These are phyloP conservation scores for Cryptus armator DNA, from an alignment of 2,888 invertebrate genomes.

Conservation along the genomic window DNA sequence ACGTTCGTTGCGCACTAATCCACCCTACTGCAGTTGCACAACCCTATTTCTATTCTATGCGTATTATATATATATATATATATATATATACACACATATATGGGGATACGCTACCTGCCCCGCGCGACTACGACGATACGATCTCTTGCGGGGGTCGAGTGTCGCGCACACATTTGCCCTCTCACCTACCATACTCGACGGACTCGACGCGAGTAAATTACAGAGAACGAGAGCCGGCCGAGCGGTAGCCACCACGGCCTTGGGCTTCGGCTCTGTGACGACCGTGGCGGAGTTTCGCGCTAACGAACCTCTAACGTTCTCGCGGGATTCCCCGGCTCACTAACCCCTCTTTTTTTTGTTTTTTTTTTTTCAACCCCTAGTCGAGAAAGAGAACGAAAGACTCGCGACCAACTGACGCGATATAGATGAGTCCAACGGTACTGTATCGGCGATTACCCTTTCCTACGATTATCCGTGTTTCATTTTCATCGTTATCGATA, in stretches of 20 bases:
- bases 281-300: constrained; percentile 45
- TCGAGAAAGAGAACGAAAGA: background rate
- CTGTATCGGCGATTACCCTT: background rate
- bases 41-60: background rate
- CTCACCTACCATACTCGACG: constrained; percentile 62
- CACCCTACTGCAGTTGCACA: constrained; percentile 1
- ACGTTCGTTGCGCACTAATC: constrained; percentile 4
- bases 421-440: background rate
- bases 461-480: background rate
- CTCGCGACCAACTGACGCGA: background rate
- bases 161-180: constrained; percentile 64
- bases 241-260: constrained; percentile 51
- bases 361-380: background rate
- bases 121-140: constrained; percentile 52
- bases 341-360: background rate
- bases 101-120: background rate
- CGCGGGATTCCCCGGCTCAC: background rate
- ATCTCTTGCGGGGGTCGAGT: constrained; percentile 59
- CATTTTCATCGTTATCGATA: no score
- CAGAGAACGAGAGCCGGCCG: constrained; percentile 51
- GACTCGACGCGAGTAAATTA: constrained; percentile 66
- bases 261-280: constrained; percentile 55
- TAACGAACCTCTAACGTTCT: constrained; percentile 53
- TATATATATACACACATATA: background rate
- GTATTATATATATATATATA: background rate